Evolutionary conservation across 2,113 vertebrate genomes (phyloP).

Genomic region (Sciurus niger): DNA sequence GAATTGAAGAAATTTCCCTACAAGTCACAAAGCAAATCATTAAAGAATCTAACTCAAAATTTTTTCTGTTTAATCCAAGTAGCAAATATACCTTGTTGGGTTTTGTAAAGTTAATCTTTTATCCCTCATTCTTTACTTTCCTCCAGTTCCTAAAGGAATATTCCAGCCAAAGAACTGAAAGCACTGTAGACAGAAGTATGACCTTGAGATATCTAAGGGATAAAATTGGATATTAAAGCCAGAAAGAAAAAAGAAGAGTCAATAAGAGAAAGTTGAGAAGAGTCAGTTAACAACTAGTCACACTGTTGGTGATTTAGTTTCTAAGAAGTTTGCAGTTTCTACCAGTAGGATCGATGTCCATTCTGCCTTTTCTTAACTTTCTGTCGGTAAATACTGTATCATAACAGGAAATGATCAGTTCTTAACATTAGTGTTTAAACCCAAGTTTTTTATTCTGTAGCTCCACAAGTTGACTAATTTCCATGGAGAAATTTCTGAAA

Average conservation of each 20-base stretch:
- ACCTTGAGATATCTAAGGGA: conserved; percentile 5
- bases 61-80: conserved; percentile 22
- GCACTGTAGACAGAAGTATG: neutral
- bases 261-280: neutral
- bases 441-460: neutral
- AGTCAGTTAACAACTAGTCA: neutral
- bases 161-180: conserved; percentile 16
- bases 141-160: neutral
- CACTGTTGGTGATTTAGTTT: neutral
- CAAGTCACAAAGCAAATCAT: neutral
- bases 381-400: neutral
- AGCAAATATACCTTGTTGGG: neutral
- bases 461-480: neutral
- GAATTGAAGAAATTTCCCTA: conserved; percentile 38
- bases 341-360: neutral
- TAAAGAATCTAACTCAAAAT: conserved; percentile 18
- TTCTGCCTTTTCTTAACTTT: neutral
- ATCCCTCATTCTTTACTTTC: conserved; percentile 3
- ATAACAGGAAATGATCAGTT: neutral
- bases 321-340: neutral
- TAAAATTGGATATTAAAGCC: conserved; percentile 27
- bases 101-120: conserved; percentile 53
- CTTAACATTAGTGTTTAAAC: neutral
- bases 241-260: neutral
- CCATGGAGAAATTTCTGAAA: neutral